Evolutionary conservation across 2,888 invertebrate genomes (phyloP).

Genomic region (Liopterus haemorrhoidalis): DNA sequence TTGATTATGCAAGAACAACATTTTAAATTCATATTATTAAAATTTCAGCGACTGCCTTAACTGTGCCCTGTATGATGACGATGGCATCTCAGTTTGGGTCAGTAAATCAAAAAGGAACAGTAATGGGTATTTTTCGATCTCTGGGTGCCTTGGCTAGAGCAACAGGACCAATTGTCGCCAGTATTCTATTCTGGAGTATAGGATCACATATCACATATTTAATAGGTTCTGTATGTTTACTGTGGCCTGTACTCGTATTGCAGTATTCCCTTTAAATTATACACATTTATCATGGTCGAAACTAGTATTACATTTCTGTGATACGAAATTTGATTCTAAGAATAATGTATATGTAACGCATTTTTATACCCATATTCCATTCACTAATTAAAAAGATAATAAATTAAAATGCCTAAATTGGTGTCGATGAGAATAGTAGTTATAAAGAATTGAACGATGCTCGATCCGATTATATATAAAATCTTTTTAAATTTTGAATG

Average conservation of each 20-base stretch:
- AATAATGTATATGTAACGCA: too few relatives aligned
- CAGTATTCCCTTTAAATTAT: too few relatives aligned
- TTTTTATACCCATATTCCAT: too few relatives aligned
- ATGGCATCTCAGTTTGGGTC: constrained; percentile 80
- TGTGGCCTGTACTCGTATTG: constrained; percentile 69
- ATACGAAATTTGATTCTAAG: too few relatives aligned
- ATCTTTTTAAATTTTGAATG: too few relatives aligned
- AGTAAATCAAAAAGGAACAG: constrained; percentile 80
- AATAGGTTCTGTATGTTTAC: constrained; percentile 67
- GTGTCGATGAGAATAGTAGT: too few relatives aligned
- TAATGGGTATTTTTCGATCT: constrained; percentile 90
- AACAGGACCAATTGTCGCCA: constrained; percentile 82
- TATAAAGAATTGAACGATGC: too few relatives aligned
- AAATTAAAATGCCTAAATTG: too few relatives aligned
- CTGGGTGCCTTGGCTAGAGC: constrained; percentile 91
- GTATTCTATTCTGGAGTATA: constrained; percentile 85
- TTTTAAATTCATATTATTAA: constrained; percentile 10
- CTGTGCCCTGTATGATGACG: constrained; percentile 92
- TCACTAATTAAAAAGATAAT: too few relatives aligned
- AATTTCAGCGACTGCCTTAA: constrained; percentile 73
- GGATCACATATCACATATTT: constrained; percentile 80
- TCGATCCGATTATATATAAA: too few relatives aligned
- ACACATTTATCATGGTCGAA: too few relatives aligned
- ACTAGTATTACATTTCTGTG: too few relatives aligned
- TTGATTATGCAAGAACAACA: constrained; percentile 8